phyloP scores from a whole-genome alignment of 2,113 vertebrate species.

The Acanthisitta chloris region DNA sequence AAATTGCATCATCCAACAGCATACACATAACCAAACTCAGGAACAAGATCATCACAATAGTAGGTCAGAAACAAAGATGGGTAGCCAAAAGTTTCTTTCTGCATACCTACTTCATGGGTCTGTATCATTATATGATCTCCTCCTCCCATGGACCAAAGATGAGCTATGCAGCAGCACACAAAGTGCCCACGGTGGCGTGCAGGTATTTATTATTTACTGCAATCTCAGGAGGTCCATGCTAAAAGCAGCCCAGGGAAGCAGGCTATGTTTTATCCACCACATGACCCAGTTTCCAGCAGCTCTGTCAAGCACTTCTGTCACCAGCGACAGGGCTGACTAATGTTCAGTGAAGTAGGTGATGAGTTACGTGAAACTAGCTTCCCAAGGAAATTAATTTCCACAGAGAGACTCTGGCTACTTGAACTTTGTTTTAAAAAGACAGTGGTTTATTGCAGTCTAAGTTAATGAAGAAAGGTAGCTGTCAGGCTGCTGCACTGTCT shows the following conservation, averaged over 20 bases:
- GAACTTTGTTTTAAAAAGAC: conserved; percentile 46
- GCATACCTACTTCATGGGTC: rapidly evolving
- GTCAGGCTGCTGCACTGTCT: neutral
- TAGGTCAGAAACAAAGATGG: neutral
- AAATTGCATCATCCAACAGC: neutral
- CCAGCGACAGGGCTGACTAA: conserved; percentile 16
- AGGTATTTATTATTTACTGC: neutral
- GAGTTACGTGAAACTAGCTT: conserved; percentile 10
- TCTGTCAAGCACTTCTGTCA: conserved; percentile 27
- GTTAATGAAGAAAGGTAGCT: conserved; percentile 15
- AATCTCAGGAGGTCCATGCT: neutral
- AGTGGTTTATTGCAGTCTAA: conserved; percentile 18
- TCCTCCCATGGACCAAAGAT: neutral
- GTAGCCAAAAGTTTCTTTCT: neutral
- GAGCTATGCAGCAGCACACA: neutral
- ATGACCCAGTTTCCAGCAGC: conserved; percentile 36
- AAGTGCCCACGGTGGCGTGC: neutral
- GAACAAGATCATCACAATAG: neutral
- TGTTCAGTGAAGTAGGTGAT: neutral
- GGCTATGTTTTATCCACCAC: neutral
- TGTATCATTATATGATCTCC: neutral
- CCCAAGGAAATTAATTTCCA: conserved; percentile 39
- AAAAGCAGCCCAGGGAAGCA: neutral
- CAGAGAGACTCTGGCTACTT: conserved; percentile 19
- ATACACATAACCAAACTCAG: neutral